Percentiles rank a stretch among this genome's conserved stretches.
Conservation (phyloP, 37 sponge, comb jelly and placozoan genomes). For the Lycopodina hypogea region DNA sequence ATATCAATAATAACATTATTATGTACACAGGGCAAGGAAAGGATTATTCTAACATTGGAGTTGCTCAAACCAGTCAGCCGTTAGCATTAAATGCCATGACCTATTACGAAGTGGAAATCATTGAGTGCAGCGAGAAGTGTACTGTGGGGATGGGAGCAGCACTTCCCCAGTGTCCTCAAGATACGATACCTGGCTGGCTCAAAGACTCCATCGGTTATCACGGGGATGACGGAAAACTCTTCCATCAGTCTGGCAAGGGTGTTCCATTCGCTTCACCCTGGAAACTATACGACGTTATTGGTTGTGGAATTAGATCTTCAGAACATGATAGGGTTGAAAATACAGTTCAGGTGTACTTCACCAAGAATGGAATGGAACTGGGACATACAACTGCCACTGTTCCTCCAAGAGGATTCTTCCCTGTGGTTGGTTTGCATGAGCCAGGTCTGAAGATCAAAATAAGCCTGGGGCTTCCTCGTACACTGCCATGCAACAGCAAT, state of each 20-base stretch:
- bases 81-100: conserved; percentile 11
- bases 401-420: conserved; percentile 37
- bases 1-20: conserved; percentile 14
- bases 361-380: conserved; percentile 50
- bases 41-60: conserved; percentile 14
- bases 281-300: conserved; percentile 41
- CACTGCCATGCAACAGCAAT: not conserved
- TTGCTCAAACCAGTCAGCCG: conserved; percentile 42
- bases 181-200: conserved; percentile 43
- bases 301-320: conserved; percentile 42
- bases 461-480: not conserved
- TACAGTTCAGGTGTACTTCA: conserved; percentile 52
- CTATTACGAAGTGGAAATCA: conserved; percentile 54
- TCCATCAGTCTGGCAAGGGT: conserved; percentile 15
- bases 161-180: conserved; percentile 26
- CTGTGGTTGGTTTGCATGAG: conserved; percentile 50
- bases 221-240: conserved; percentile 60
- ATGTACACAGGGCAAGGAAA: conserved; percentile 25
- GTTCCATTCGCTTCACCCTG: conserved; percentile 48
- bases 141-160: conserved; percentile 48
- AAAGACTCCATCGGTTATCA: conserved; percentile 48
- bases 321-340: not conserved
- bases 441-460: conserved; percentile 49
- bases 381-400: conserved; percentile 45
- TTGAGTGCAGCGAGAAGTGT: conserved; percentile 21